Conservation (phyloP, 2,888 invertebrate genomes). For the Silvanus unidentatus region DNA sequence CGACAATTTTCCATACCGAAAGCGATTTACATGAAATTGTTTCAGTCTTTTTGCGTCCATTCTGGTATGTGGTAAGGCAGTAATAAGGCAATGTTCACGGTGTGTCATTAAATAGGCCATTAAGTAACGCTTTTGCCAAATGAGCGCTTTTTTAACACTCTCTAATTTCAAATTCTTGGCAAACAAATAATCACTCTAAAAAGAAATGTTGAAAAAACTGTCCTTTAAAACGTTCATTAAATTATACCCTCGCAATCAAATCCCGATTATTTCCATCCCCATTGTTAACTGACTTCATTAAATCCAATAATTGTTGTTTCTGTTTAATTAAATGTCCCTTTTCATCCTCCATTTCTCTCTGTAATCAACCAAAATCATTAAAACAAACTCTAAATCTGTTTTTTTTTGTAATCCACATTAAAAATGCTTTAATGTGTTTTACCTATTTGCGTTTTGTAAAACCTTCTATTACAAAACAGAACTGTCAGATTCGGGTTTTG, state of each 20-base stretch:
- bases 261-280: not conserved
- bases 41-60: slow-evolving; percentile 3
- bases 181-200: slow-evolving; percentile 55
- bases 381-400: no score
- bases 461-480: no score
- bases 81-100: slow-evolving; percentile 25
- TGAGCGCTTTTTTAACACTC: slow-evolving; percentile 79
- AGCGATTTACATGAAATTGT: slow-evolving; percentile 10
- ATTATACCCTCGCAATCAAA: slow-evolving; percentile 13
- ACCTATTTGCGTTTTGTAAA: no score
- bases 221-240: not conserved
- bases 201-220: slow-evolving; percentile 22
- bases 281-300: not conserved
- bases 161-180: slow-evolving; percentile 72
- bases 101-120: slow-evolving; percentile 57
- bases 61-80: slow-evolving; percentile 17
- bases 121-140: slow-evolving; percentile 87
- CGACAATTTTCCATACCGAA: slow-evolving; percentile 14
- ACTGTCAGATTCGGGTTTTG: no score
- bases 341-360: no score
- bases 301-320: no score
- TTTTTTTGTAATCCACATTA: no score
- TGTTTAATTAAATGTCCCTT: no score
- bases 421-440: no score
- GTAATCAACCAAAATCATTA: no score